Base-by-base conservation (phyloP, 1,140 invertebrate species). In the Ceratoteleas bidentatus region DNA sequence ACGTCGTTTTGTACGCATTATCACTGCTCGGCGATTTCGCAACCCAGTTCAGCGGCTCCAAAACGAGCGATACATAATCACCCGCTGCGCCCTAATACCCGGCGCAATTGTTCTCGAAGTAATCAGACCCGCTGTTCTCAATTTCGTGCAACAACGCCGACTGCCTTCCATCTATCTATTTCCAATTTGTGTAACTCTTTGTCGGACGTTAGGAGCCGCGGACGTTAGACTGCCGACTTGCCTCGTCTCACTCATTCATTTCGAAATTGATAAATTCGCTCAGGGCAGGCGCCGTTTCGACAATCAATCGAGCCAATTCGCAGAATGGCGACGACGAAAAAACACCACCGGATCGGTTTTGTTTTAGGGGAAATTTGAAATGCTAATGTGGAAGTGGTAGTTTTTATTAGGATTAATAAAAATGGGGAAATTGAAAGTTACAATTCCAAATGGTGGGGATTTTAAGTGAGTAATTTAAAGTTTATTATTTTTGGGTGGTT, bases 81-180 rank as follows among this genome's bases (percentile, higher is more conserved):
- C 66, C 66, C 34, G 66, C 56, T 49, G 66, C 68, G 57, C 47
- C 68, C 47, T 69, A 60, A 72, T 72, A 72, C 49, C 40, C 47
- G 16, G 9, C 14, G 38, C 57, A 60, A 74, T 74, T 74, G 61
- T 74, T 74, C 70, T 64, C 53, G 58, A 74, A 61, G 53, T 65
- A 74, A 74, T 64, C 70, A 57, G 50, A 38, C 70, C 36, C 33
- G 38, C 61, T 65, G 49, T 74, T 65, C 52, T 74, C 70, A 74
- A 74, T 73, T 73, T 73, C 69, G 60, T 64, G 52, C 57, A 47
- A 64, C 69, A 64, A 56, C 52, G 60, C 38, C 36, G 38, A 57
- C 52, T 57, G 15, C 16, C 64, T 49, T 64, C n/a, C 38, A 68
- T 68, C 53, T 10, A 68, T 53, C 68, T 72, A 50, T 56, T 69